phyloP scores from a whole-genome alignment of 2,797 vertebrate genomes.

The Oreochromis mossambicus region DNA sequence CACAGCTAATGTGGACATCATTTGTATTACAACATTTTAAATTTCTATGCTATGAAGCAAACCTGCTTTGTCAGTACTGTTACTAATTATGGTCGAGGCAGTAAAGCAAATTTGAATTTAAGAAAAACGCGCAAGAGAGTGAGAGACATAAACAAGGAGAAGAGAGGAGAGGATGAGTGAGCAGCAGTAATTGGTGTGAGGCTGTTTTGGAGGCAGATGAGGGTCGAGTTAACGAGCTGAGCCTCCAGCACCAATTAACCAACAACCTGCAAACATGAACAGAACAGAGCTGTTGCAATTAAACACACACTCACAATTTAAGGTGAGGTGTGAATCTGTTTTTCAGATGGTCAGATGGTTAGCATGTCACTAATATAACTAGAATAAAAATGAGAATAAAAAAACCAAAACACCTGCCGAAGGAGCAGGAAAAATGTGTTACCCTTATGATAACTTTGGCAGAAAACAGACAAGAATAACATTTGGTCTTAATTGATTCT shows the following conservation, averaged over 20 bases:
- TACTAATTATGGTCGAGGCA: background rate
- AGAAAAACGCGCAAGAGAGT: background rate
- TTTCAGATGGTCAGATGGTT: background rate
- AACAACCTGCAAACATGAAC: conserved; percentile 44
- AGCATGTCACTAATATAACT: background rate
- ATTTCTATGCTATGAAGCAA: background rate
- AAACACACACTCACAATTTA: conserved; percentile 18
- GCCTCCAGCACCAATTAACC: conserved; percentile 50
- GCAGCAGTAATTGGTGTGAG: conserved; percentile 39
- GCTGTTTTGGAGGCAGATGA: conserved; percentile 50
- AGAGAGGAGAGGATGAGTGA: background rate
- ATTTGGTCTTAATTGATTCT: background rate
- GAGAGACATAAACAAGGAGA: background rate
- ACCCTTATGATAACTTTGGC: background rate
- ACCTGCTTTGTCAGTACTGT: background rate
- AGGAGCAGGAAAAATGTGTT: background rate
- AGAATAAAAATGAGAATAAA: background rate
- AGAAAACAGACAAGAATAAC: background rate
- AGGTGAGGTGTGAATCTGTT: background rate
- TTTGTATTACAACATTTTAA: background rate
- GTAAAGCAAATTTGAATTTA: background rate
- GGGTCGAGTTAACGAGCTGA: conserved; percentile 42
- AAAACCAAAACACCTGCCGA: background rate
- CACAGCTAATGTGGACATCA: background rate
- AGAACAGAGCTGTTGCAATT: conserved; percentile 30